phyloP scores from a whole-genome alignment of 1,140 invertebrate species.

The Drosophila malerkotliana region DNA sequence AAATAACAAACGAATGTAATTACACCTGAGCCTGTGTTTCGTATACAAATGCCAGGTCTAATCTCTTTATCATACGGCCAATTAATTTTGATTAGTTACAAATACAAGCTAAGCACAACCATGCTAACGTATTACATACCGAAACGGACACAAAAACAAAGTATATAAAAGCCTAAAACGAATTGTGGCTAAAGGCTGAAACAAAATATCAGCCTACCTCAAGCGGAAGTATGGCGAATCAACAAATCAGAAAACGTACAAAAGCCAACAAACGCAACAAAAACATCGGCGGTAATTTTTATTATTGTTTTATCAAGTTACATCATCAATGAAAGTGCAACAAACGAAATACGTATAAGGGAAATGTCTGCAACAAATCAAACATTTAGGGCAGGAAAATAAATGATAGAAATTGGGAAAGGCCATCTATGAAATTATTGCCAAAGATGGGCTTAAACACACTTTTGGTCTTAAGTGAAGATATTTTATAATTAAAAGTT shows the following conservation, averaged over 20 bases:
- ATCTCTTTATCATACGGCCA: conserved; percentile 77
- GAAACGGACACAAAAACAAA: conserved; percentile 42
- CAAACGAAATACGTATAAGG: conserved; percentile 39
- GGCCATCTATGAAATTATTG: conserved; percentile 4
- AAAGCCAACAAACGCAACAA: conserved; percentile 33
- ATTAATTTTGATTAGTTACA: conserved; percentile 72
- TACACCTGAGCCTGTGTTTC: not conserved
- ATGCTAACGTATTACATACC: conserved; percentile 29
- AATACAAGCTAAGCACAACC: conserved; percentile 6
- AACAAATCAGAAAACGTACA: conserved; percentile 46
- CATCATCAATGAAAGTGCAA: conserved; percentile 73
- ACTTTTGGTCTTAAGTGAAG: not conserved
- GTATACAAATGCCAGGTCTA: conserved; percentile 24
- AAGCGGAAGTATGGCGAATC: conserved; percentile 65
- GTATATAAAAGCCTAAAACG: conserved; percentile 43
- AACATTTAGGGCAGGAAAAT: conserved; percentile 37
- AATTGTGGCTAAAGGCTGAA: conserved; percentile 56
- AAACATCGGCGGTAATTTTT: conserved; percentile 34
- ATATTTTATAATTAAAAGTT: too few relatives aligned
- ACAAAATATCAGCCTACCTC: conserved; percentile 45
- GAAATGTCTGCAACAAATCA: conserved; percentile 35
- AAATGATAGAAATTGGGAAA: conserved; percentile 11
- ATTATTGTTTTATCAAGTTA: conserved; percentile 27
- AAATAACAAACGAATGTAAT: conserved; percentile 24
- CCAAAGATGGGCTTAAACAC: not conserved